Percentiles rank a stretch among this genome's conserved stretches.
Conservation (phyloP, 2,797 vertebrate genomes). For the Rousettus madagascariensis region DNA sequence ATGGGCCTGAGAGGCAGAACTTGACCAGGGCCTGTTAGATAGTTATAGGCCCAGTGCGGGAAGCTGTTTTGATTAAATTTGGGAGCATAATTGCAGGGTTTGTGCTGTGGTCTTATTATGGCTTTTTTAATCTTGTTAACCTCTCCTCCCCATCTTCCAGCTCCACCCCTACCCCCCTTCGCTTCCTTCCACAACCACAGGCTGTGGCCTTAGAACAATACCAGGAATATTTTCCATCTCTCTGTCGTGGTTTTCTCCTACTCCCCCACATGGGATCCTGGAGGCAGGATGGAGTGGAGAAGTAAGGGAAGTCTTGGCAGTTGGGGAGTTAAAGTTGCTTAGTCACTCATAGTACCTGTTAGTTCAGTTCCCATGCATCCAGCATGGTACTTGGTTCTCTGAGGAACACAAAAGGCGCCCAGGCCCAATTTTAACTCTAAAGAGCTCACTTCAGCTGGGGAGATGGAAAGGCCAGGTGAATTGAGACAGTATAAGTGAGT, state of each 20-base stretch:
- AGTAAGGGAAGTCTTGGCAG: background rate
- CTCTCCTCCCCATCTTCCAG: conserved; percentile 34
- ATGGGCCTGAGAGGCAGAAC: conserved; percentile 39
- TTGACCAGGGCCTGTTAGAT: conserved; percentile 34
- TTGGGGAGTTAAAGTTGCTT: background rate
- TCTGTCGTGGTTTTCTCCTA: background rate
- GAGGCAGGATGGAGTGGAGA: background rate
- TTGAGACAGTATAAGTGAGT: background rate
- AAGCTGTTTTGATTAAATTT: conserved; percentile 79
- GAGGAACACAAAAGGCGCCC: too few species aligned
- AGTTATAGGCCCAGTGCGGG: conserved; percentile 64
- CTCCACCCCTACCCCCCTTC: background rate
- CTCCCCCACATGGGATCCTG: background rate
- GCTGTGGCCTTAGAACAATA: conserved; percentile 62
- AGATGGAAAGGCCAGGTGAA: background rate
- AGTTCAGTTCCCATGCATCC: background rate
- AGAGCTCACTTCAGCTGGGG: background rate
- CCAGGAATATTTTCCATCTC: conserved; percentile 59
- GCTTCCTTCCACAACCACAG: conserved; percentile 57
- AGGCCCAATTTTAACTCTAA: background rate
- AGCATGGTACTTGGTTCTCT: background rate
- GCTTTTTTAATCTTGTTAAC: conserved; percentile 79
- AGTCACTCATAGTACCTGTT: background rate
- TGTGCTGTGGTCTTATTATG: conserved; percentile 79
- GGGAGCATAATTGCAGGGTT: conserved; percentile 78